Base-by-base conservation (phyloP, 1,140 invertebrate species). In the Trichonephila inaurata region DNA sequence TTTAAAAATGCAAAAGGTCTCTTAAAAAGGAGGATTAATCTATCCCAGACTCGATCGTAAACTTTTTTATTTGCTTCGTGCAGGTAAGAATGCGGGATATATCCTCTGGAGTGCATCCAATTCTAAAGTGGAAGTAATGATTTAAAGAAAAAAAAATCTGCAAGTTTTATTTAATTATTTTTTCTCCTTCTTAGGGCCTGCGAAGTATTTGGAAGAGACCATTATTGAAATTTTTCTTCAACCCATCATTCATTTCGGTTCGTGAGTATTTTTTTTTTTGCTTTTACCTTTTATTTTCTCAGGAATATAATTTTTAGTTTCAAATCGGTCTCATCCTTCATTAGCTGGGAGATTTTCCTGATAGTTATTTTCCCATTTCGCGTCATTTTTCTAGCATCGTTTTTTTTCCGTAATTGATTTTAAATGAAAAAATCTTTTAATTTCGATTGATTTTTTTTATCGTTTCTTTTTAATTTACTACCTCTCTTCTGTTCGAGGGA, bases 341-440 rank as follows among this genome's bases (percentile, higher is more conserved):
- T 77, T 77, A 77, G 72, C 72, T 14, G 33, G 33, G 21, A 12
- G 72, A 33, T 77, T 77, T 77, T 18, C 72, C 28, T 77, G 72
- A 24, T 77, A 77, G 28, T 77, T 77, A 77, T 40, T 77, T 77
- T 77, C 72, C 72, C 72, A 77, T 77, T 77, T 33, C 72, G 72
- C 24, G 16, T 77, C 72, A n/a, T 24, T 66, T n/a, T 3, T 5
- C 64, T 10, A 7, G 21, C n/a, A 21, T 66, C 28, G 14, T 72
- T 33, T 33, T 28, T 28, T 12, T 14, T 33, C 24, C 69, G 12
- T 72, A 72, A 72, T 72, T 72, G 69, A 72, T 72, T 72, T 72
- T 72, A 72, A 72, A 72, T 72, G 28, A 72, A 72, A 72, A 72
- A 72, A 72, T 72, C 69, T 72, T 72, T 72, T 72, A 72, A 72